Evolutionary conservation across 2,797 vertebrate species (phyloP), one percentile per base, ranked within the genome.

Genomic region (Myripristis murdjan): DNA sequence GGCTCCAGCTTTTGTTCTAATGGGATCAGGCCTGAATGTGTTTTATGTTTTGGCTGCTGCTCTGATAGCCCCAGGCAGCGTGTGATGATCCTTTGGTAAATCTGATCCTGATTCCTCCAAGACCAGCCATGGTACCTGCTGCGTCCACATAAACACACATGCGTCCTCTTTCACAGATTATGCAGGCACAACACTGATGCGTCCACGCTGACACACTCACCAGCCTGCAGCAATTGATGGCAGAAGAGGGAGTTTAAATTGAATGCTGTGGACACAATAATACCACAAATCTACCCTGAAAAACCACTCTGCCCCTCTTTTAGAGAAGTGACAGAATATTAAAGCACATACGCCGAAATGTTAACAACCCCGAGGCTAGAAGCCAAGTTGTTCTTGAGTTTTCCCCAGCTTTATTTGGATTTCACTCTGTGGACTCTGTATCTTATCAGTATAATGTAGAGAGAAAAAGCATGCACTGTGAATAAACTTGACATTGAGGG

Each of bases 11-110:
- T 71, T 76, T 43, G 41, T 72, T 87, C 84, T 88, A 86, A 90
- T 83, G 77, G 82, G 84, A 87, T 89, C 65, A 33, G 62, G 54
- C 71, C 56, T 41, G 33, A 79, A 68, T 84, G 69, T 85, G 81
- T 87, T 89, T 88, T 70, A 73, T 83, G 84, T 88, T 86, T 67
- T 64, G 69, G 73, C 76, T 79, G 59, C 63, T 70, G 77, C 72
- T 73, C 58, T 78, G 35, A 15, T 56, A 65, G 80, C 81, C 87
- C 33, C 66, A 77, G 65, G 84, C 81, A 61, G 53, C 8, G 55
- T 51, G 73, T 70, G 79, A 85, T 76, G 75, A 89, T 88, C 83
- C 59, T 0, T 23, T 23, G 55, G 39, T 77, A 81, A 88, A 90
- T 92, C 62, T 74, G 62, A 83, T 82, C 80, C 80, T 81, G 70